Evolutionary conservation across 2,113 vertebrate genomes (phyloP).

Genomic region (Vireo altiloquus): DNA sequence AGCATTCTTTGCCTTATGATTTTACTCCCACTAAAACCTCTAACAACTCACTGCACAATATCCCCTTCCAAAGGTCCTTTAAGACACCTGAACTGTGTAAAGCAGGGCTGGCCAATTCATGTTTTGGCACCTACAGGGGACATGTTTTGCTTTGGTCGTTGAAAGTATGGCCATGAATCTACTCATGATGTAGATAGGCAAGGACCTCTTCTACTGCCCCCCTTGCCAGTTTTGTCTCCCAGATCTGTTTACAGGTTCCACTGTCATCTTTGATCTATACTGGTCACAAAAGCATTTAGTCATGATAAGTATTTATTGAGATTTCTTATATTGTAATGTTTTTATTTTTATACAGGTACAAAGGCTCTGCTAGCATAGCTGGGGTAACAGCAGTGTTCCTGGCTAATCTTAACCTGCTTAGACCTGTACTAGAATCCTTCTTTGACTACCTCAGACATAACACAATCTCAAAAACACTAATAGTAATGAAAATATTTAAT

Average conservation of each 20-base stretch:
- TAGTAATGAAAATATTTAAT: not conserved
- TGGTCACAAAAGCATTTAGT: not conserved
- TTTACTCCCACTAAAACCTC: not conserved
- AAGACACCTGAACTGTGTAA: not conserved
- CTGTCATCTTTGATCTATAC: not conserved
- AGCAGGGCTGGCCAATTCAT: not conserved
- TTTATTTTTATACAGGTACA: not conserved
- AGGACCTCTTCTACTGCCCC: not conserved
- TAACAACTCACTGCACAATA: not conserved
- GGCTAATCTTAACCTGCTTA: not conserved
- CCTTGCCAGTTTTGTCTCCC: not conserved
- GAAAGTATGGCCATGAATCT: no score
- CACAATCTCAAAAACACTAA: not conserved
- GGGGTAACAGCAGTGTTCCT: not conserved
- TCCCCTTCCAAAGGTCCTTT: not conserved
- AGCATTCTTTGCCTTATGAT: not conserved
- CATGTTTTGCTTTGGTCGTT: not conserved
- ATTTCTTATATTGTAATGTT: not conserved
- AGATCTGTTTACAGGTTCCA: not conserved
- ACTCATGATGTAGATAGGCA: not conserved
- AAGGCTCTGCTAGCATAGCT: not conserved
- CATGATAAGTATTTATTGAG: not conserved
- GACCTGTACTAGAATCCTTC: not conserved
- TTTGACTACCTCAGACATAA: not conserved
- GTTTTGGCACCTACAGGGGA: not conserved